Conservation (phyloP, 2,113 vertebrate species). For the Melanotaenia duboulayi region DNA sequence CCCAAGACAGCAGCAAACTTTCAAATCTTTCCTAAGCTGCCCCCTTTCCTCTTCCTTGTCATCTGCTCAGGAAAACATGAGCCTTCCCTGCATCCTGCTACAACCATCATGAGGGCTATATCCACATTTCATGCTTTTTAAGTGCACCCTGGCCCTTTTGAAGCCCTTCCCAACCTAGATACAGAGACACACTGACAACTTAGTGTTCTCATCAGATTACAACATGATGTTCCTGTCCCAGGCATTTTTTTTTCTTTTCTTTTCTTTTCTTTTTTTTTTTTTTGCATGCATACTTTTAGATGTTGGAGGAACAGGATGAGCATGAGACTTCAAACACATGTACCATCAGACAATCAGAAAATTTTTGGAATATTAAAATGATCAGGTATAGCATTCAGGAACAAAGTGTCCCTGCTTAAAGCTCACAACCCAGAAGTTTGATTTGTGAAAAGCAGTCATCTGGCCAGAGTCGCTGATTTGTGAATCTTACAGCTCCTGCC, state of each 20-base stretch:
- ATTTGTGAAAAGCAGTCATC: constrained; percentile 34
- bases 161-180: constrained; percentile 3
- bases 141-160: constrained; percentile 26
- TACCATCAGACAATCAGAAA: too few relatives aligned
- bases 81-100: constrained; percentile 35
- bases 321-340: constrained; percentile 29
- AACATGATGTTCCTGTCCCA: not conserved
- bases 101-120: constrained; percentile 38
- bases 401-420: not conserved
- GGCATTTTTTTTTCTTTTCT: too few relatives aligned
- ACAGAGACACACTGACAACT: not conserved
- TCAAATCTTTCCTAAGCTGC: constrained; percentile 10
- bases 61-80: constrained; percentile 29
- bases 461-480: constrained; percentile 30
- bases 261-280: not conserved
- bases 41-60: constrained; percentile 37
- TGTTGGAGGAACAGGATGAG: constrained; percentile 13
- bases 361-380: not conserved
- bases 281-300: constrained; percentile 9
- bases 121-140: constrained; percentile 47
- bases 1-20: constrained; percentile 35
- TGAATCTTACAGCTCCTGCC: constrained; percentile 17
- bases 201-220: constrained; percentile 2
- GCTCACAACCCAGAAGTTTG: constrained; percentile 14
- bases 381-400: too few relatives aligned